Evolutionary conservation across 2,888 invertebrate genomes (phyloP), one percentile per base, ranked within the genome.

Genomic region (Torymus texanus): DNA sequence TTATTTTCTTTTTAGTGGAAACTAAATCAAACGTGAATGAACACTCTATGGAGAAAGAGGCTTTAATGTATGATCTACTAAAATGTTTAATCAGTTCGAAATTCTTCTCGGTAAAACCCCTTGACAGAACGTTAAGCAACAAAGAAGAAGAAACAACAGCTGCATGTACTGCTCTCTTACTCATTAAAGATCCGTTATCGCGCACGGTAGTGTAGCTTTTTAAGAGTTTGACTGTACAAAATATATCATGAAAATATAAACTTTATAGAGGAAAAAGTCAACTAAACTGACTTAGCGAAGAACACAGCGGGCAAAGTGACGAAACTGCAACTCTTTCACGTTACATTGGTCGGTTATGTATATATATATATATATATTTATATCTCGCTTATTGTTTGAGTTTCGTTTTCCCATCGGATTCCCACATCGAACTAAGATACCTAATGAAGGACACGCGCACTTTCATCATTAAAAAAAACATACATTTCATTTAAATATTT

Each of bases 301-400:
- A 78, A 81, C 78, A 81, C 78, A 75, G 75, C 67, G 71, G 81
- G 71, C 29, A 81, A 81, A 78, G 71, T 71, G 80, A 80, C 74
- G 61, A 80, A 80, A 80, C 65, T 70, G 55, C 50, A 58, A 41
- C 41, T 41, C 41, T 50, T 70, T 80, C 63, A 21, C 29, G 63
- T 70, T 76, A 70, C 16, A 63, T 77, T 74, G 74, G 63, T 74
- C 76, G 67, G 61, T 59, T 70, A 29, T 68, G 41, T 41, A 41
- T 41, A 41, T 41, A 4, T 41, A 41, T 41, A 8, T 41, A 41
- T 41, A 41, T 41, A 4, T 41, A 41, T 41, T 41, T 41, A 41
- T 41, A 41, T 41, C 41, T 41, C 55, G 55, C 16, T 21, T 59
- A 68, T 72, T 51, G 66, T 24, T 18, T 55, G 53, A 68, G n/a